phyloP scores from a whole-genome alignment of 2,888 invertebrate genomes.

The Orchesella flavescens region DNA sequence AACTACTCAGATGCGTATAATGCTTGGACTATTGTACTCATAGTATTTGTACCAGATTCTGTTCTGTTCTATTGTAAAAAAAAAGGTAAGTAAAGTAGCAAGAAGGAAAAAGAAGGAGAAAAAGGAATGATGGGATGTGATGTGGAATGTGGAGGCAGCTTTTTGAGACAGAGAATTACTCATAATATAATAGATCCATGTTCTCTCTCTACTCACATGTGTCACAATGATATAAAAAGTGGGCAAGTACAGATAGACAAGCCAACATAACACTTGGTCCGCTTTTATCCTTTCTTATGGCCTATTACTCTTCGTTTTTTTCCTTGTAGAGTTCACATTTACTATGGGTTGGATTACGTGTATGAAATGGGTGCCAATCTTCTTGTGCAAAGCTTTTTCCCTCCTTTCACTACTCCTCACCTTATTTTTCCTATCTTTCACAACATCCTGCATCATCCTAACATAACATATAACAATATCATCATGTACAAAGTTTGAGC shows the following conservation, averaged over 20 bases:
- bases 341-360: constrained; percentile 7
- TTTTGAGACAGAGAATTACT: constrained; percentile 4
- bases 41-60: not conserved
- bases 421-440: not conserved
- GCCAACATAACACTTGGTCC: no score
- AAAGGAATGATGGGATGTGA: not conserved
- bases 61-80: not conserved
- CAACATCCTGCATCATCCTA: not conserved
- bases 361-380: constrained; percentile 23
- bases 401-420: not conserved
- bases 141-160: not conserved
- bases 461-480: not conserved
- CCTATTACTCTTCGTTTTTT: constrained; percentile 26
- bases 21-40: not conserved
- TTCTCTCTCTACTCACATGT: not conserved
- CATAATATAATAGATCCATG: constrained; percentile 1
- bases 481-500: not conserved
- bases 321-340: not conserved
- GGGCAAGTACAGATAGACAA: not conserved
- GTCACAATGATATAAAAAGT: constrained; percentile 8
- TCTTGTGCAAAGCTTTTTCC: not conserved
- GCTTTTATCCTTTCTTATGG: constrained; percentile 16
- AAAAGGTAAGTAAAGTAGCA: not conserved
- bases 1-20: not conserved
- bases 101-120: not conserved